Conservation (phyloP, 2,888 invertebrate species). For the Ectemnius continuus region DNA sequence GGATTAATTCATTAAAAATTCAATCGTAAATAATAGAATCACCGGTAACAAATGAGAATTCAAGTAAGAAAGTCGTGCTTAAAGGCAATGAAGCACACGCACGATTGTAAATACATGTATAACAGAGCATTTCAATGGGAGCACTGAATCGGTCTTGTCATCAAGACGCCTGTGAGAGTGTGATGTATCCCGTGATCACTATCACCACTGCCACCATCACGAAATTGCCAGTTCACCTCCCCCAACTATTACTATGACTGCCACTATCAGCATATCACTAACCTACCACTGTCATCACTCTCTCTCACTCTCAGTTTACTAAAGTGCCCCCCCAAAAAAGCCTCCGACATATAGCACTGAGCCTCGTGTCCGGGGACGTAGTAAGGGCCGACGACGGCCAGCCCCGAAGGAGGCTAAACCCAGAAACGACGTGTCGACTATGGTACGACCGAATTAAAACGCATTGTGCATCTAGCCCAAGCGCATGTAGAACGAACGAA, state of each 20-base stretch:
- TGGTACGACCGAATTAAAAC: slow-evolving; percentile 77
- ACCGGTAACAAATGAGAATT: not conserved
- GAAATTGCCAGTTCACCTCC: slow-evolving; percentile 55
- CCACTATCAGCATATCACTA: slow-evolving; percentile 25
- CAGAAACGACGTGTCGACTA: slow-evolving; percentile 64
- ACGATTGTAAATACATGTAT: slow-evolving; percentile 46
- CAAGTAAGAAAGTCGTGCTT: slow-evolving; percentile 44
- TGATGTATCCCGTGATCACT: slow-evolving; percentile 50
- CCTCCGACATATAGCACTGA: slow-evolving; percentile 78
- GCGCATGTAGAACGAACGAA: slow-evolving; percentile 72
- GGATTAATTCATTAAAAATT: not conserved
- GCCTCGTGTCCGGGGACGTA: slow-evolving; percentile 79
- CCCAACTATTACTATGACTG: slow-evolving; percentile 51
- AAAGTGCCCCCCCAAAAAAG: slow-evolving; percentile 51
- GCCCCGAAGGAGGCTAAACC: slow-evolving; percentile 75
- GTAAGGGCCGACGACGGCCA: slow-evolving; percentile 74
- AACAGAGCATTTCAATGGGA: slow-evolving; percentile 21
- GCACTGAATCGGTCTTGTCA: slow-evolving; percentile 18
- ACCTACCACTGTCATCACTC: slow-evolving; percentile 41
- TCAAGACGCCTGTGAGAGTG: slow-evolving; percentile 44
- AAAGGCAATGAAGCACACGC: slow-evolving; percentile 50
- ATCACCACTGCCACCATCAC: slow-evolving; percentile 53
- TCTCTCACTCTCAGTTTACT: slow-evolving; percentile 60
- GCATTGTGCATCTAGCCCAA: slow-evolving; percentile 78
- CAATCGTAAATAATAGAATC: no score